These are phyloP conservation scores for Melanotaenia parkinsoni DNA, from an alignment of 2,797 vertebrate species.

Conservation along the genomic window DNA sequence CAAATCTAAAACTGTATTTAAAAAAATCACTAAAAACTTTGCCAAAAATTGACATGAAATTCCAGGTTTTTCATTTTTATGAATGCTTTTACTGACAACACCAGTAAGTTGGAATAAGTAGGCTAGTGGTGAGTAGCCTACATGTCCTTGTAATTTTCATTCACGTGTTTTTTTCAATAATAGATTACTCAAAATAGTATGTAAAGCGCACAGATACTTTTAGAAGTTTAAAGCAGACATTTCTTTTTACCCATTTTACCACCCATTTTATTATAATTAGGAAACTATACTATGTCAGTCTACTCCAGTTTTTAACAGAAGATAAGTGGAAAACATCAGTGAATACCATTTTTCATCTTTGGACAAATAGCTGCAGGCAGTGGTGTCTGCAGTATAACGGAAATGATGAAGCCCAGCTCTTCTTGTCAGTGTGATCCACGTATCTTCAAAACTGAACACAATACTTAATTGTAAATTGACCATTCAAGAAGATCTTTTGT, in stretches of 20 bases:
- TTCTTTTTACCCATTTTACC: background rate
- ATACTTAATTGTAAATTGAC: too few relatives aligned
- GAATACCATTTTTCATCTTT: background rate
- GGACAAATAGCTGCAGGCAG: background rate
- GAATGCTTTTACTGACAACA: conserved; percentile 59
- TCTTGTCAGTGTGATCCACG: conserved; percentile 21
- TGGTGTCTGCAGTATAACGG: background rate
- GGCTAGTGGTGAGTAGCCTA: conserved; percentile 37
- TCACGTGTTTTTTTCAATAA: background rate
- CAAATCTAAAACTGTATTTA: background rate
- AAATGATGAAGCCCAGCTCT: conserved; percentile 36
- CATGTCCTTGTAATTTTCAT: background rate
- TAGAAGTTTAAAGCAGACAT: background rate
- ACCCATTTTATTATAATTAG: background rate
- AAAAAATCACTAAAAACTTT: background rate
- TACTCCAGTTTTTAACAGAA: background rate
- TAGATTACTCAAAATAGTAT: background rate
- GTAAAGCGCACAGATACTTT: background rate
- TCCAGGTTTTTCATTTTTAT: background rate
- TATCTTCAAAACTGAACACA: background rate
- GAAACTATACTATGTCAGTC: background rate
- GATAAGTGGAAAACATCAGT: background rate
- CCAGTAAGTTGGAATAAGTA: background rate
- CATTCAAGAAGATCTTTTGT: background rate
- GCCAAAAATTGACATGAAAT: background rate